Percentiles rank a stretch among this genome's conserved stretches.
Conservation (phyloP, 2,113 vertebrate genomes). For the Nesoenas mayeri region DNA sequence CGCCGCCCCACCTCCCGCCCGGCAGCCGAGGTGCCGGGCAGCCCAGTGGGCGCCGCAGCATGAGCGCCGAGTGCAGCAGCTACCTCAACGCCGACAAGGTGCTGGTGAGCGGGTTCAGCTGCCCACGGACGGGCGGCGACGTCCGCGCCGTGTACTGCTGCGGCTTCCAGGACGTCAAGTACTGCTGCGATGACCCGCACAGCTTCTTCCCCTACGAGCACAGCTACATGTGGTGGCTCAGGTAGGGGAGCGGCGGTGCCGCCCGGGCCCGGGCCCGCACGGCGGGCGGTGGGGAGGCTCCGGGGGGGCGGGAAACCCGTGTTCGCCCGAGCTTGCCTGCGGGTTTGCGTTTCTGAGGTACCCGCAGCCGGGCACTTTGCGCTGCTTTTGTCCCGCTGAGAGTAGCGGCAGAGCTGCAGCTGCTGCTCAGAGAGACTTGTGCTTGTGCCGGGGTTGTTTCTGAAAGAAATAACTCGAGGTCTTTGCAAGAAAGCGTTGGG, state of each 20-base stretch:
- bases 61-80: slow-evolving; percentile 84
- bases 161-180: slow-evolving; percentile 92
- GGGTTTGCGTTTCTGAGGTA: background rate
- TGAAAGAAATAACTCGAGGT: background rate
- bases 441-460: background rate
- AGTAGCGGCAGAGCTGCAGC: background rate
- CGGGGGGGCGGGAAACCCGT: background rate
- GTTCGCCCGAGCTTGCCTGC: background rate
- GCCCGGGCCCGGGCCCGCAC: background rate
- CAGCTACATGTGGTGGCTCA: slow-evolving; percentile 95
- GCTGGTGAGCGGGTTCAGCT: slow-evolving; percentile 82
- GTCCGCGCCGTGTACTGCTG: slow-evolving; percentile 84
- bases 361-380: background rate
- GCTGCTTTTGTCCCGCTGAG: background rate
- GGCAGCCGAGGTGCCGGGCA: background rate
- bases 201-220: slow-evolving; percentile 93
- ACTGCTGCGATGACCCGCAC: slow-evolving; percentile 91
- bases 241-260: slow-evolving; percentile 66
- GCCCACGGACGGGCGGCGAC: slow-evolving; percentile 82
- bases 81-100: slow-evolving; percentile 81
- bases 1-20: background rate
- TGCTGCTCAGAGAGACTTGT: background rate
- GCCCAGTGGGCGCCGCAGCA: slow-evolving; percentile 43
- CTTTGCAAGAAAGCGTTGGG: background rate
- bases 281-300: background rate